phyloP scores from a whole-genome alignment of 2,113 vertebrate species.

The Aythya baeri region DNA sequence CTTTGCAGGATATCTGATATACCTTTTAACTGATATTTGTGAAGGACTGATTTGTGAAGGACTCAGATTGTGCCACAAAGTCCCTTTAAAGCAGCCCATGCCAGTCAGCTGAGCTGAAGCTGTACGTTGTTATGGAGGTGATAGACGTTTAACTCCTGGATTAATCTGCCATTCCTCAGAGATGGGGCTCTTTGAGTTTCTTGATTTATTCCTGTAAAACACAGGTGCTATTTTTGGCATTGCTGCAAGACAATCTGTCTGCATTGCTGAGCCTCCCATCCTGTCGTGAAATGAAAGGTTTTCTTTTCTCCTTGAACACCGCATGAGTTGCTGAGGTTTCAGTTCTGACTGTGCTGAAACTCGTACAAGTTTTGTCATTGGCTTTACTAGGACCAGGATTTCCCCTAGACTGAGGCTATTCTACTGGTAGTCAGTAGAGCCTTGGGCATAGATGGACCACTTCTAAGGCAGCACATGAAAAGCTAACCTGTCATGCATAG shows the following conservation, averaged over 20 bases:
- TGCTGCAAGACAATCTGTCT: constrained; percentile 4
- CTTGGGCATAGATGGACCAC: not conserved
- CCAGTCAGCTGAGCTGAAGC: not conserved
- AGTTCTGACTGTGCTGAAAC: not conserved
- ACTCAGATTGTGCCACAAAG: constrained; percentile 12
- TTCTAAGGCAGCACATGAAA: not conserved
- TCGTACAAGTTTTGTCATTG: not conserved
- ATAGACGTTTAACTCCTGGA: not conserved
- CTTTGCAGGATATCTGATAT: not conserved
- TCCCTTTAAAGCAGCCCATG: not conserved
- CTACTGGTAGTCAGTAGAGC: not conserved
- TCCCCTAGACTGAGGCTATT: not conserved
- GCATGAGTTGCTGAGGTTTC: constrained; percentile 51
- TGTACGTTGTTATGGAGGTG: not conserved
- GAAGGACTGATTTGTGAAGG: not conserved
- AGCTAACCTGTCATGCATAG: not conserved
- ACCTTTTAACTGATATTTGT: not conserved
- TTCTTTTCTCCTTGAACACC: constrained; percentile 17
- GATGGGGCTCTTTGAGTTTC: not conserved
- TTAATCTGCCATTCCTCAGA: not conserved
- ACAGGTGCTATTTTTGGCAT: constrained; percentile 16
- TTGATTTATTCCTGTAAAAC: not conserved
- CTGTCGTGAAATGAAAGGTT: not conserved
- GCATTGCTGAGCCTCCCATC: not conserved
- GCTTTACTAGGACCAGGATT: not conserved